phyloP scores from a whole-genome alignment of 2,797 vertebrate genomes.

The Paratrypauchen microcephalus region DNA sequence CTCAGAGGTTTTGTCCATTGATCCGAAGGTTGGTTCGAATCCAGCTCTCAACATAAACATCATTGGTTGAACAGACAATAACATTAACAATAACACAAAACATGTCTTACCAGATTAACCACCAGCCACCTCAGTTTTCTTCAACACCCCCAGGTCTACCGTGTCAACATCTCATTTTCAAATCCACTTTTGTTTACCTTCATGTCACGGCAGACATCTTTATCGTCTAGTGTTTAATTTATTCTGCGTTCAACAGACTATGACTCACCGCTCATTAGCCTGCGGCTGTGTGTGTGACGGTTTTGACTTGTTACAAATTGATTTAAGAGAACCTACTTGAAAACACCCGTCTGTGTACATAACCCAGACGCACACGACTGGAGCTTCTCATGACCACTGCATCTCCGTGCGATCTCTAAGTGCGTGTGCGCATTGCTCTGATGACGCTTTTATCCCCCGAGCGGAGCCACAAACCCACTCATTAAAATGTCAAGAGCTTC shows the following conservation, averaged over 20 bases:
- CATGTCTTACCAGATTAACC: too few relatives aligned
- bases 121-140: too few relatives aligned
- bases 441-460: slow-evolving; percentile 17
- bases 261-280: background rate
- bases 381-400: background rate
- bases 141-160: too few relatives aligned
- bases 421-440: background rate
- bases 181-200: background rate
- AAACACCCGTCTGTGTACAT: background rate
- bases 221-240: background rate
- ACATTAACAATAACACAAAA: too few relatives aligned
- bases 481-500: slow-evolving; percentile 29
- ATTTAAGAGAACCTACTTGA: background rate
- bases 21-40: too few relatives aligned
- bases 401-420: background rate
- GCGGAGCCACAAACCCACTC: background rate
- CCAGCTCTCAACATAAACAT: too few relatives aligned
- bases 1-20: too few relatives aligned
- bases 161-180: background rate
- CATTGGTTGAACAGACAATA: too few relatives aligned
- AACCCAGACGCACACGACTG: background rate
- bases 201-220: too few relatives aligned
- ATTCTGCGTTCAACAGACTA: background rate
- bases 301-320: background rate
- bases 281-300: background rate